Percentiles rank a stretch among this genome's conserved stretches.
Evolutionary conservation across 2,797 vertebrate genomes (phyloP).

Genomic region (Pseudochaenichthys georgianus): DNA sequence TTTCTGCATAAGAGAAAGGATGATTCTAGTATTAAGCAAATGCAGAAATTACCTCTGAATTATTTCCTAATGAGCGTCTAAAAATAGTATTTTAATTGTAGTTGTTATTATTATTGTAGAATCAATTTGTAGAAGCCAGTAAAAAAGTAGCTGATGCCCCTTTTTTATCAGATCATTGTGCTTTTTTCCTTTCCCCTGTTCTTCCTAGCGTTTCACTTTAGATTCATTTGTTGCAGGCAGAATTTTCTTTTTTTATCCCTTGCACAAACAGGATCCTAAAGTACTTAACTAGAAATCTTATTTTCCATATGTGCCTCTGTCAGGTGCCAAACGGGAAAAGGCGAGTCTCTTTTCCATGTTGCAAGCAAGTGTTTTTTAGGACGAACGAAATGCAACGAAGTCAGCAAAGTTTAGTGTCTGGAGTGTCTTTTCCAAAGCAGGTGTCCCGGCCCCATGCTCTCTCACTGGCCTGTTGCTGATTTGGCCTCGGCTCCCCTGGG

Average conservation of each 20-base stretch:
- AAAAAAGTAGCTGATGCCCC: neutral
- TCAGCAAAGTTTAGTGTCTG: conserved; percentile 78
- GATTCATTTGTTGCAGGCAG: conserved; percentile 44
- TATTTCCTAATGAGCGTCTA: neutral
- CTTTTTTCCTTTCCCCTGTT: neutral
- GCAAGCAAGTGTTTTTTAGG: conserved; percentile 80
- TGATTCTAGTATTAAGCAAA: neutral
- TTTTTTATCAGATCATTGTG: conserved; percentile 3
- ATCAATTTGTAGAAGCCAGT: neutral
- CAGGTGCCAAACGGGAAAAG: conserved; percentile 81
- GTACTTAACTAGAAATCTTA: conserved; percentile 80
- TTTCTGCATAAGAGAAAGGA: conserved; percentile 10
- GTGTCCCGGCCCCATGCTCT: conserved; percentile 77
- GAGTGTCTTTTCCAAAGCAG: conserved; percentile 88
- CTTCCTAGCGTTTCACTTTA: conserved; percentile 7
- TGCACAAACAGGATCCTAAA: conserved; percentile 76
- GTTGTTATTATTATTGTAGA: neutral
- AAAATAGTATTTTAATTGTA: neutral
- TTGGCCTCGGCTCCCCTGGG: conserved; percentile 83
- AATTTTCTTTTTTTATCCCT: conserved; percentile 54
- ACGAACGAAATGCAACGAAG: conserved; percentile 80
- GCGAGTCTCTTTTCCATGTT: conserved; percentile 80
- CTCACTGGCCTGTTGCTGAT: conserved; percentile 69
- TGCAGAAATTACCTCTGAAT: neutral
- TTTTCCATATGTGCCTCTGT: conserved; percentile 74